phyloP scores from a whole-genome alignment of 2,888 invertebrate genomes.

The Spicauda simplicius region DNA sequence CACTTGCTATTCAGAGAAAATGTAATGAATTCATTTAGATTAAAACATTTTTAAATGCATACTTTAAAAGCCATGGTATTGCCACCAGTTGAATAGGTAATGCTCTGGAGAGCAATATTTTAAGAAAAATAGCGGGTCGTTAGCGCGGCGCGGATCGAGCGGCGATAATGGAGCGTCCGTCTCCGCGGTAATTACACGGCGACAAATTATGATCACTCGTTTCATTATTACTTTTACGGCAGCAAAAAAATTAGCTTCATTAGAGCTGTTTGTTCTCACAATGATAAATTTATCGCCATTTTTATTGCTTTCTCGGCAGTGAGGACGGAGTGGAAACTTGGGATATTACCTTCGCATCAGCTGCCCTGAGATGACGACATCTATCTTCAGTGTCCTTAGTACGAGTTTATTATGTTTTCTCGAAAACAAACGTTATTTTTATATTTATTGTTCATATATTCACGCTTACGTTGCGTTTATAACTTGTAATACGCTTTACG shows the following conservation, averaged over 20 bases:
- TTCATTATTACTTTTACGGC: constrained; percentile 49
- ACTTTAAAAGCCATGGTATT: not conserved
- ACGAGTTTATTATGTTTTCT: too few relatives aligned
- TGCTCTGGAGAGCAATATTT: constrained; percentile 16
- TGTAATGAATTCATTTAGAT: constrained; percentile 11
- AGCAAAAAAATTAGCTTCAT: constrained; percentile 43
- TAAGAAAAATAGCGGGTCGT: constrained; percentile 37
- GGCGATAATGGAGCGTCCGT: constrained; percentile 38
- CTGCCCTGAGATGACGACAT: not conserved
- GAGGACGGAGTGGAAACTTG: not conserved
- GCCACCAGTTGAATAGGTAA: constrained; percentile 27
- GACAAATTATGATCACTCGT: constrained; percentile 51
- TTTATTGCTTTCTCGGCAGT: constrained; percentile 14
- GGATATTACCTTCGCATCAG: not conserved
- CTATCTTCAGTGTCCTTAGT: too few relatives aligned
- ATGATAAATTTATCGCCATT: constrained; percentile 36
- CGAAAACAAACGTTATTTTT: too few relatives aligned
- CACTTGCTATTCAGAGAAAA: not conserved
- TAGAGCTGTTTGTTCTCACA: constrained; percentile 41
- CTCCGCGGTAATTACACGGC: constrained; percentile 43
- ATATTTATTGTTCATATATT: too few relatives aligned
- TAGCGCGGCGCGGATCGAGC: constrained; percentile 38
- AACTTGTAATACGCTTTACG: too few relatives aligned
- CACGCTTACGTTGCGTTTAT: too few relatives aligned
- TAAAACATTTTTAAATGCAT: constrained; percentile 18